Base-by-base conservation (phyloP, 2,113 vertebrate species). In the Phylloscopus trochilus region DNA sequence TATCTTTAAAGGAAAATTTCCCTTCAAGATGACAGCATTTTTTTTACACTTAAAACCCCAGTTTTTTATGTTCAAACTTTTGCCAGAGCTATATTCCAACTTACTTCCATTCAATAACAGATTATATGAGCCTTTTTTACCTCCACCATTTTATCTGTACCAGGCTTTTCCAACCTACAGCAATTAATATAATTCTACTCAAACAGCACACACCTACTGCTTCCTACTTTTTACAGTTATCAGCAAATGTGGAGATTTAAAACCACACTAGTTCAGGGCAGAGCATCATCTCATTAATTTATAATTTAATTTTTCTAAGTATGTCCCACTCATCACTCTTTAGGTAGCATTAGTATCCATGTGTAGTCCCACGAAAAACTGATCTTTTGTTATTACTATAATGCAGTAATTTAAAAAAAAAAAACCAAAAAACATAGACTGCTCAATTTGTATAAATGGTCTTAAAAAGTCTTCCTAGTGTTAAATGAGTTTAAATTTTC, bases 311-410 rank as follows among this genome's bases (percentile, higher is more conserved):
- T 89, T 79, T 70, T 72, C 66, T 56, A 78, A 67, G 13, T 22
- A 52, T 33, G 47, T 23, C 11, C 6, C 35, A 44, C 74, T 89
- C 7, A 53, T 35, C 0, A 0, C 4, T 74, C 67, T 55, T 69
- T 37, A 55, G 21, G 73, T 67, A 35, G 22, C 23, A 55, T 72
- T 77, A 63, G 17, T 33, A 72, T 52, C 35, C 44, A 10, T 53
- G 28, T 59, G 10, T 20, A 60, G 90, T 22, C 14, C 56, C 72
- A 90, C 5, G 3, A 90, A 70, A 35, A 82, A 58, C n/a, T 62
- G 28, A 17, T 85, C 13, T 79, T 85, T 43, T 94, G 1, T 55
- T 60, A 26, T 79, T 56, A 52, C 6, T 43, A 18, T 27, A 39
- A 69, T 63, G 56, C 3, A 76, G n/a, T 67, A 91, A 63, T 24